Base-by-base conservation (phyloP, 2,888 invertebrate species). In the Conus canariensis region DNA sequence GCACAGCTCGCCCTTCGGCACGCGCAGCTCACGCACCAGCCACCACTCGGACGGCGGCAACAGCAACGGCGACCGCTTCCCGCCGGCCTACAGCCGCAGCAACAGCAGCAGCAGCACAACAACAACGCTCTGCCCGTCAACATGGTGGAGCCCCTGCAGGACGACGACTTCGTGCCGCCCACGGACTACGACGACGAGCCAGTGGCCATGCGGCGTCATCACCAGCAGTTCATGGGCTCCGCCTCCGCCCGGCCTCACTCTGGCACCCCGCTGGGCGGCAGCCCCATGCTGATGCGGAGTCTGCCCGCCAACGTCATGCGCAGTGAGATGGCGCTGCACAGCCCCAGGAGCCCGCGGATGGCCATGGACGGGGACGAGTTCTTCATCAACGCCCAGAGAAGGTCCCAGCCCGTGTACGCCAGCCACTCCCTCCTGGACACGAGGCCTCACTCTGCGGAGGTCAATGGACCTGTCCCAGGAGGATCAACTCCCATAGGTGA, bases 401-500 rank as follows among this genome's bases (percentile, higher is more conserved):
- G 85, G 58, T 85, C 85, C n/a, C 85, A 85, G 89, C 85, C 89
- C 16, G 19, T 89, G 60, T 59, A 89, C 89, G 85, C 25, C 70
- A 89, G 85, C 60, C 45, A 67, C 22, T n/a, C 22, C 58, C n/a
- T 67, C 16, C 67, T 85, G 58, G 85, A 85, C 25, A 14, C 45
- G 10, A 67, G 89, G 12, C 89, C 85, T 0, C 85, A 64, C 12
- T 91, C 30, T 67, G 87, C 30, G n/a, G 90, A 70, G 19, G 12
- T 80, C 87, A 80, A 25, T 77, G 90, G 64, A n/a, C 88, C n/a
- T 64, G 91, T 90, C 16, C 93, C 1, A 92, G 94, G 56, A 92
- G 94, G 19, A 92, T 92, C 25, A 93, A 94, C 87, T 94, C 94
- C 16, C 93, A 94, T 83, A 93, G 93, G 90, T 93, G 92, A 93